Conservation (phyloP, 1,140 invertebrate genomes). For the Orussus abietinus region DNA sequence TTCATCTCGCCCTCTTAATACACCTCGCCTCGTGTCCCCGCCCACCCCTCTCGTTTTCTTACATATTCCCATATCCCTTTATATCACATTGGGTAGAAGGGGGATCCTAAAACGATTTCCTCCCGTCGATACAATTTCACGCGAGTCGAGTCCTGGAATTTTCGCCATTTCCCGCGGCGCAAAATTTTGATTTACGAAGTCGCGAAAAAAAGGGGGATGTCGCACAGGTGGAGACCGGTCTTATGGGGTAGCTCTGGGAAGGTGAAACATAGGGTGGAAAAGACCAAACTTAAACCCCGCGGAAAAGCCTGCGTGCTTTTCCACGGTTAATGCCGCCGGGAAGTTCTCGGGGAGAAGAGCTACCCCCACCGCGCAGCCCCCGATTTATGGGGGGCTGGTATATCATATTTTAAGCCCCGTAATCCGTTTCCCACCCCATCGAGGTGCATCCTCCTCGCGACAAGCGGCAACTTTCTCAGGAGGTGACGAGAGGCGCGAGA, state of each 20-base stretch:
- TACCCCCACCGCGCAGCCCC: background rate
- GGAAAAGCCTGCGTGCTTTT: no score
- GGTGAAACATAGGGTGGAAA: no score
- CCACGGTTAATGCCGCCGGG: background rate
- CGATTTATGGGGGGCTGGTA: constrained; percentile 34
- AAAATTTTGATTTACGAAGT: constrained; percentile 2
- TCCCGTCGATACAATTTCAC: constrained; percentile 17
- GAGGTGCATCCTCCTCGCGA: constrained; percentile 15
- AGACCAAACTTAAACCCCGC: no score
- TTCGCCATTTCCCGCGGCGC: constrained; percentile 3
- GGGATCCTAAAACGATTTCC: no score
- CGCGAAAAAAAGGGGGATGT: no score
- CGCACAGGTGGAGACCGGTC: no score
- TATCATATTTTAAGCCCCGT: constrained; percentile 37
- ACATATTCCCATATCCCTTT: no score
- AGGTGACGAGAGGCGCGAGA: constrained; percentile 13
- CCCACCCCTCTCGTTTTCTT: background rate
- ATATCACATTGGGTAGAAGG: no score
- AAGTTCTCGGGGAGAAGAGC: constrained; percentile 2
- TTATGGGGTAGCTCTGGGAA: no score
- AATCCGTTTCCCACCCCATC: constrained; percentile 36
- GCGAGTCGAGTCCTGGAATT: constrained; percentile 16
- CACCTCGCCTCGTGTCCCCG: constrained; percentile 8
- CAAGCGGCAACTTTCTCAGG: constrained; percentile 29
- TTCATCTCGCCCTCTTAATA: constrained; percentile 7